Percentiles rank a stretch among this genome's conserved stretches.
Evolutionary conservation across 2,888 invertebrate genomes (phyloP).

Genomic region (Plebejus anna): DNA sequence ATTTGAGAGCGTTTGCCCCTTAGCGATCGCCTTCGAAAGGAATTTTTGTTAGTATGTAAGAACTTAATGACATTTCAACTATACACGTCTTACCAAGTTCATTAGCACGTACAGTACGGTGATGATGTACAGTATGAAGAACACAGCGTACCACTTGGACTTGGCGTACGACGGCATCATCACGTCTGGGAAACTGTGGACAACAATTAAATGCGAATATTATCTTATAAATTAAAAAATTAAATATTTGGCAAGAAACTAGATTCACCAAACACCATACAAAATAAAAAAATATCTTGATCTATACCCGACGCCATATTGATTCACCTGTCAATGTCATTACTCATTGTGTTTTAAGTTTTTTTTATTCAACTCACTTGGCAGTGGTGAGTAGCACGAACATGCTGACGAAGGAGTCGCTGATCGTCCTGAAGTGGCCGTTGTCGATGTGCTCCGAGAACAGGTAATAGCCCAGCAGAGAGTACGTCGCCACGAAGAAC

Average conservation of each 20-base stretch:
- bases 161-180: constrained; percentile 94
- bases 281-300: not conserved
- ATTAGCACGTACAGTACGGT: constrained; percentile 92
- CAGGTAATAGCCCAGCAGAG: constrained; percentile 89
- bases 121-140: constrained; percentile 91
- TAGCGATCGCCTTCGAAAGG: too few relatives aligned
- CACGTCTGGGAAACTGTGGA: constrained; percentile 91
- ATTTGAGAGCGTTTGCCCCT: too few relatives aligned
- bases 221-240: too few relatives aligned
- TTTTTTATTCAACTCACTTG: constrained; percentile 82
- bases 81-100: constrained; percentile 85
- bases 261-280: too few relatives aligned
- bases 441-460: constrained; percentile 87
- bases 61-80: too few relatives aligned
- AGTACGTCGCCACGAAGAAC: constrained; percentile 91
- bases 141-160: constrained; percentile 90
- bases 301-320: not conserved
- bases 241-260: too few relatives aligned
- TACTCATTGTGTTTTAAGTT: too few relatives aligned
- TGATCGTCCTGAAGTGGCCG: constrained; percentile 87
- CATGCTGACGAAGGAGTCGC: constrained; percentile 92
- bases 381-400: constrained; percentile 95
- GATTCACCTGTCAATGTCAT: not conserved
- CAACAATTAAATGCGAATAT: not conserved
- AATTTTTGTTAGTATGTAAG: too few relatives aligned